Base-by-base conservation (phyloP, 2,888 invertebrate species). In the Apamea epomidion region DNA sequence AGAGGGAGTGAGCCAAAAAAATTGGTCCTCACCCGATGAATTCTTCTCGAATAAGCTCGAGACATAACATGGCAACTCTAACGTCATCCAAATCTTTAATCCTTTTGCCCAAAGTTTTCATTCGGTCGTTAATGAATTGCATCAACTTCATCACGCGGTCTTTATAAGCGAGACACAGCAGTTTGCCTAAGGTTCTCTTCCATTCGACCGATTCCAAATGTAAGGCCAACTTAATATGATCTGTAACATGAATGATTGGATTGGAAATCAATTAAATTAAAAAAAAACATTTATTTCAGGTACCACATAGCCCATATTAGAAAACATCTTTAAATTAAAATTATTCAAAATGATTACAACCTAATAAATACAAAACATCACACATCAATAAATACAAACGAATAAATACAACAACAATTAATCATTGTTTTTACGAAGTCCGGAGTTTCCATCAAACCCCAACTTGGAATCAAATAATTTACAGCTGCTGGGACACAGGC, bases 31-130 rank as follows among this genome's bases (percentile, higher is more conserved):
- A 97, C 94, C 98, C 97, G 90, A 99, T 98, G 91, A 98, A 98
- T 91, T 98, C 98, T 79, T 98, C 98, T 72, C 99, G 97, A 84
- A 99, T 98, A 85, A 97, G 97, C 89, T 98, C 98, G 74, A 99
- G 96, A 84, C 98, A 98, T 90, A 97, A 95, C 99, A 99, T 99
- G 3, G 98, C 98, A 48, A 98, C 93, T 90, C 98, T 97, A 74
- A 98, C 98, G 90, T 98, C 98, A 88, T 98, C 98, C 84, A 98
- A 96, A 94, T 99, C 98, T 90, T 98, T 98, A 51, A 99, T 98
- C 45, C 97, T 97, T 88, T 98, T 98, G 18, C 95, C 93, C 90
- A 98, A 95, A 48, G 98, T 97, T 91, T 98, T 98, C 93, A 98
- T 98, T 87, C 98, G 98, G 29, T 98, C 98, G 45, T 98, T 97